Conservation (phyloP, 2,888 invertebrate genomes). For the Steinernema carpocapsae region DNA sequence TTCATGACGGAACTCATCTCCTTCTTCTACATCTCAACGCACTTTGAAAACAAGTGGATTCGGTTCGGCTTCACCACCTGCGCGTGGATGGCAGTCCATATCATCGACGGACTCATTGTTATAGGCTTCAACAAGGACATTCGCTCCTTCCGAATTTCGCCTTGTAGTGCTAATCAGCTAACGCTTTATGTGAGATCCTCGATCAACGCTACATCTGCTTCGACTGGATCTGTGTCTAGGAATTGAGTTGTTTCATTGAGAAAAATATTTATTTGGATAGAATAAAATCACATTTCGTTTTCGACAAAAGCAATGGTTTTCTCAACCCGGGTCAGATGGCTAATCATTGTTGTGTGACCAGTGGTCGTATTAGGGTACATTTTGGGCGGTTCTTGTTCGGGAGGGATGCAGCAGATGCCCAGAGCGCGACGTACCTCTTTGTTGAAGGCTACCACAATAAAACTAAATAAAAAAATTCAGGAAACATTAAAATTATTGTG, state of each 20-base stretch:
- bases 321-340: background rate
- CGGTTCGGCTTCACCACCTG: constrained; percentile 14
- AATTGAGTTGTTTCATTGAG: background rate
- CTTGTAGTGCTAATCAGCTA: background rate
- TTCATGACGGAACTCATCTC: constrained; percentile 21
- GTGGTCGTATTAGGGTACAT: background rate
- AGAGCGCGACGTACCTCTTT: background rate
- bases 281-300: background rate
- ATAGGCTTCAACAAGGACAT: constrained; percentile 3
- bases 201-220: no score
- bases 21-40: constrained; percentile 6
- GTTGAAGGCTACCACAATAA: background rate
- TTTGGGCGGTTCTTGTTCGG: background rate
- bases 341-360: background rate
- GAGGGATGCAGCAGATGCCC: background rate
- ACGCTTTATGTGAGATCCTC: background rate
- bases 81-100: constrained; percentile 1
- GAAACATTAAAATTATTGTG: background rate
- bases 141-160: background rate
- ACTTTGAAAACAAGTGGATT: constrained; percentile 22
- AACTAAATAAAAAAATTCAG: background rate
- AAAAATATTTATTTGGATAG: background rate
- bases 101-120: constrained; percentile 18
- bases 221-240: no score
- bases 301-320: background rate